Evolutionary conservation across 2,888 invertebrate genomes (phyloP), one percentile per base, ranked within the genome.

Genomic region (Epinotia brunnichana): DNA sequence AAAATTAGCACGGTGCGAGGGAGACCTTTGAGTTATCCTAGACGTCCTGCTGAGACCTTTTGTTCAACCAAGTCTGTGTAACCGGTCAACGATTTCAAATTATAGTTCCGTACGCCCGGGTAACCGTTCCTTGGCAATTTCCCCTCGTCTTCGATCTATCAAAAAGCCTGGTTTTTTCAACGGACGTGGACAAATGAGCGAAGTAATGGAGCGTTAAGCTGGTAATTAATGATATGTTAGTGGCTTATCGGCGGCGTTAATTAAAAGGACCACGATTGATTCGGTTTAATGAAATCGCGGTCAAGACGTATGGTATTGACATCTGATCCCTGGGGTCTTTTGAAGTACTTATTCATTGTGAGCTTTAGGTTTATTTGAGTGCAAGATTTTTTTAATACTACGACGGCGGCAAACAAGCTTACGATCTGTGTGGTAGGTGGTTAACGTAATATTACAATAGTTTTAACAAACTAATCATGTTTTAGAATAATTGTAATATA

Each of bases 211-310:
- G 35, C 63, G 19, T 53, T 54, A 54, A 21, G 53, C 64, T 17
- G 17, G 54, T 64, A 64, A 64, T 64, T 64, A 64, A 64, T 64
- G 64, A 64, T 4, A 29, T 48, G n/a, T n/a, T n/a, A 62, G 35
- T 54, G 39, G 54, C 54, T 63, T 21, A 64, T 39, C 64, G 64
- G 54, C 64, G n/a, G 64, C 39, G 39, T 64, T 39, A 35, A 64
- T 64, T 64, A 54, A 64, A 54, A 39, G 4, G 35, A 17, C 15
- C 15, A 21, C 39, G 54, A 64, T 64, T 64, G 64, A 64, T 64
- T 64, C 35, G 17, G 35, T 24, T 29, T 64, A 64, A 64, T 54
- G 64, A 64, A 54, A 64, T 54, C 39, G 19, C 19, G 21, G 11
- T 35, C 39, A 53, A 54, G 24, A 48, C 39, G 17, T 29, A 39